These are phyloP conservation scores for Kryptolebias marmoratus DNA, from an alignment of 2,113 vertebrate genomes.

Conservation along the genomic window DNA sequence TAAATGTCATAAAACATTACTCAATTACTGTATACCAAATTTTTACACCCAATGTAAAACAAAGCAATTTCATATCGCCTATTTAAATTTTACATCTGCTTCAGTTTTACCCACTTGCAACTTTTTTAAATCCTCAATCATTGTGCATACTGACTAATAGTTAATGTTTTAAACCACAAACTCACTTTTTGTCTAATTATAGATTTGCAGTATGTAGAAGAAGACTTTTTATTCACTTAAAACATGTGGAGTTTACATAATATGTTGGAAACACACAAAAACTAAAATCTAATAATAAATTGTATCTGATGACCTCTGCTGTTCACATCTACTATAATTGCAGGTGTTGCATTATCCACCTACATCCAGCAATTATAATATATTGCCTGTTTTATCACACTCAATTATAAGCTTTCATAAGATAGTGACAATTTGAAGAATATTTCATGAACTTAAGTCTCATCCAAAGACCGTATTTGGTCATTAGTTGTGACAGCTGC, in stretches of 20 bases:
- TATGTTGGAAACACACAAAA: slow-evolving; percentile 7
- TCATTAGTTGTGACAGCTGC: slow-evolving; percentile 18
- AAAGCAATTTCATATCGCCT: no score
- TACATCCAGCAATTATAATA: slow-evolving; percentile 8
- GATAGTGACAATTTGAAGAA: slow-evolving; percentile 6
- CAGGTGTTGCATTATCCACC: slow-evolving; percentile 27
- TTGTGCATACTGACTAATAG: no score
- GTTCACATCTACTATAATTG: slow-evolving; percentile 33
- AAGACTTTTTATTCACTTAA: not conserved
- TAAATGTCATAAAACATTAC: no score
- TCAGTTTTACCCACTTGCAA: no score
- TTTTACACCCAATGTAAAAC: no score
- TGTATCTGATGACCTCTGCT: slow-evolving; percentile 11
- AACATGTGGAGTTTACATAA: not conserved
- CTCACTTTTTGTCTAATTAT: not conserved
- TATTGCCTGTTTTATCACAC: slow-evolving; percentile 10
- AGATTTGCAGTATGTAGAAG: not conserved
- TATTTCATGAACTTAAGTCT: not conserved
- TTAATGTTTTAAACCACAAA: slow-evolving; percentile 4
- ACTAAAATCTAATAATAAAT: slow-evolving; percentile 4
- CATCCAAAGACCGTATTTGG: not conserved
- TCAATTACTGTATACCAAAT: no score
- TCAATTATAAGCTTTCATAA: not conserved
- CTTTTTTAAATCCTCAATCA: no score
- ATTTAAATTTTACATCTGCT: no score